Percentiles rank a stretch among this genome's conserved stretches.
Conservation (phyloP, 2,113 vertebrate species). For the Nymphicus hollandicus region DNA sequence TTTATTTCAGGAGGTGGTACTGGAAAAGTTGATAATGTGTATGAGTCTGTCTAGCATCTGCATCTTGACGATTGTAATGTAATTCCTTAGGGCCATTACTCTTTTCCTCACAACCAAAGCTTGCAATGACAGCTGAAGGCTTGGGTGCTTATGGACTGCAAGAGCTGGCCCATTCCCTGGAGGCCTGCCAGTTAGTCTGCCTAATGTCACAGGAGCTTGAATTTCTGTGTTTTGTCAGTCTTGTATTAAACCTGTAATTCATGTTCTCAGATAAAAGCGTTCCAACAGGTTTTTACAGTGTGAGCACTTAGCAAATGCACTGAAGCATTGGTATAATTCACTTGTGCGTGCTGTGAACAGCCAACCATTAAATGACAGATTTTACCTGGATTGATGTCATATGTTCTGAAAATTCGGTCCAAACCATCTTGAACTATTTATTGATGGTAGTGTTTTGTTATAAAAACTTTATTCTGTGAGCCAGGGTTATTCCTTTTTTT, state of each 20-base stretch:
- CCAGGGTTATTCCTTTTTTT: neutral
- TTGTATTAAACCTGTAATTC: conserved; percentile 30
- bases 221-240: neutral
- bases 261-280: neutral
- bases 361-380: conserved; percentile 48
- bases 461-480: neutral
- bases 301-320: neutral
- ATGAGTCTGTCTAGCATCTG: neutral
- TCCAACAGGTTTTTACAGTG: conserved; percentile 18
- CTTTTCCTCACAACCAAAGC: neutral
- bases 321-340: conserved; percentile 47
- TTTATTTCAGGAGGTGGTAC: neutral
- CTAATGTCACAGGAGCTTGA: neutral
- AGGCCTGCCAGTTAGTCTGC: neutral
- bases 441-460: conserved; percentile 30
- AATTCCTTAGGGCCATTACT: neutral
- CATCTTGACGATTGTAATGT: neutral
- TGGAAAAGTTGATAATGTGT: neutral
- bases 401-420: neutral
- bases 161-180: neutral
- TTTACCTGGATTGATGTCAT: conserved; percentile 7
- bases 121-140: neutral
- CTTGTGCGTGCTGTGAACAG: conserved; percentile 31
- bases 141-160: neutral
- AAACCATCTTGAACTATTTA: conserved; percentile 38